Percentiles rank a stretch among this genome's conserved stretches.
Evolutionary conservation across 2,888 invertebrate genomes (phyloP).

Genomic region (Eupithecia tripunctaria): DNA sequence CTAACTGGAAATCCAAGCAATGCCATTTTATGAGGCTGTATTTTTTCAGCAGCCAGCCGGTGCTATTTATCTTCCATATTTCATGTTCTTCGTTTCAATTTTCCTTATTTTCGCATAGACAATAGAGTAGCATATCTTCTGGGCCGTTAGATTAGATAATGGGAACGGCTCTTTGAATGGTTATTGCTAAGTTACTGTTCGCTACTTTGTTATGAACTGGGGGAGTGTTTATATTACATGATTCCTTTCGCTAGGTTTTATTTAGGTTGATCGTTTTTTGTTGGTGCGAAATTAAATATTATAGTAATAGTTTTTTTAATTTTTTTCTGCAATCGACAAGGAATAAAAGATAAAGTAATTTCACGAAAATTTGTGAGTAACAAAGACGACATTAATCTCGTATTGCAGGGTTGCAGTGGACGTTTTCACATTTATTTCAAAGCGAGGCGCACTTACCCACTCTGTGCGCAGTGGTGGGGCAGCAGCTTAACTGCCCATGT

Average conservation of each 20-base stretch:
- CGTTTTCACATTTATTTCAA: too few relatives aligned
- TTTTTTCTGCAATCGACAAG: too few relatives aligned
- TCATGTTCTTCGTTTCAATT: slow-evolving; percentile 62
- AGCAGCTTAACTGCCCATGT: background rate
- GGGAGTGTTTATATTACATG: background rate
- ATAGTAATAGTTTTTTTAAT: too few relatives aligned
- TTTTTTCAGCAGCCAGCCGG: slow-evolving; percentile 58
- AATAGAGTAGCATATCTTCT: slow-evolving; percentile 25
- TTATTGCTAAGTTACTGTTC: slow-evolving; percentile 6
- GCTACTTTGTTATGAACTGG: background rate
- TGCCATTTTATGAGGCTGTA: slow-evolving; percentile 68
- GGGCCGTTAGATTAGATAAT: slow-evolving; percentile 26
- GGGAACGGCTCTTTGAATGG: slow-evolving; percentile 14
- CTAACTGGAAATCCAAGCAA: slow-evolving; percentile 58
- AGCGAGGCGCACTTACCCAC: too few relatives aligned
- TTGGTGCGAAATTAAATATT: too few relatives aligned
- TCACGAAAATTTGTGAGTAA: too few relatives aligned
- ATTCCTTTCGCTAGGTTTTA: too few relatives aligned
- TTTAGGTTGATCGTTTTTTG: too few relatives aligned
- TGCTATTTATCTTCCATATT: slow-evolving; percentile 66
- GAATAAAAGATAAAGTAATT: too few relatives aligned
- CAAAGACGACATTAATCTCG: too few relatives aligned
- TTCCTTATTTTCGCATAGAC: slow-evolving; percentile 49
- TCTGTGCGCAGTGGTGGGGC: too few relatives aligned
- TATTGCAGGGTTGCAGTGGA: too few relatives aligned